These are phyloP conservation scores for Megaleporinus macrocephalus DNA, from an alignment of 2,113 vertebrate genomes.

Conservation along the genomic window DNA sequence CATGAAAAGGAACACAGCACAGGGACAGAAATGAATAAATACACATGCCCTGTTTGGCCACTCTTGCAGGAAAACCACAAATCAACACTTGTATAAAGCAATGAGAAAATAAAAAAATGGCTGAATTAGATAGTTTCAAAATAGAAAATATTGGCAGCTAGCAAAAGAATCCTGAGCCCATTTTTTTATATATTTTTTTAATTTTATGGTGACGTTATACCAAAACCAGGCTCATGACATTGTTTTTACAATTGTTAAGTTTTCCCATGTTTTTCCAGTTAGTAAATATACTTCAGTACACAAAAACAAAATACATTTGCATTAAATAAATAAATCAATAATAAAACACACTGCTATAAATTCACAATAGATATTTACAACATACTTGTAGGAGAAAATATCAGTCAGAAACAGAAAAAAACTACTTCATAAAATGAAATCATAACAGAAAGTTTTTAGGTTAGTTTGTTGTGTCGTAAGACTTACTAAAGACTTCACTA, in stretches of 20 bases:
- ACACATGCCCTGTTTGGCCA: no score
- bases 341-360: constrained; percentile 73
- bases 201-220: constrained; percentile 36
- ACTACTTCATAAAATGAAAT: neutral
- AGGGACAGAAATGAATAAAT: neutral
- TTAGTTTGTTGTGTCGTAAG: neutral
- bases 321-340: constrained; percentile 83
- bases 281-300: constrained; percentile 68
- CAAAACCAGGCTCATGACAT: constrained; percentile 48
- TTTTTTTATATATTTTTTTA: neutral
- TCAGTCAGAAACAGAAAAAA: constrained; percentile 27
- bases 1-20: neutral
- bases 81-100: neutral
- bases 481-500: neutral
- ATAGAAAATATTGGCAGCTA: constrained; percentile 29
- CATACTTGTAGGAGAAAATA: constrained; percentile 56
- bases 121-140: constrained; percentile 35
- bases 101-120: neutral
- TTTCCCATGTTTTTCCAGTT: constrained; percentile 66
- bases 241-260: constrained; percentile 55
- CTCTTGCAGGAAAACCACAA: neutral
- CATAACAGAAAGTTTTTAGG: neutral
- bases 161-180: constrained; percentile 27
- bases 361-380: constrained; percentile 80
- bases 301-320: constrained; percentile 73